Conservation (phyloP, 2,888 invertebrate genomes). For the Dynastes tityus region DNA sequence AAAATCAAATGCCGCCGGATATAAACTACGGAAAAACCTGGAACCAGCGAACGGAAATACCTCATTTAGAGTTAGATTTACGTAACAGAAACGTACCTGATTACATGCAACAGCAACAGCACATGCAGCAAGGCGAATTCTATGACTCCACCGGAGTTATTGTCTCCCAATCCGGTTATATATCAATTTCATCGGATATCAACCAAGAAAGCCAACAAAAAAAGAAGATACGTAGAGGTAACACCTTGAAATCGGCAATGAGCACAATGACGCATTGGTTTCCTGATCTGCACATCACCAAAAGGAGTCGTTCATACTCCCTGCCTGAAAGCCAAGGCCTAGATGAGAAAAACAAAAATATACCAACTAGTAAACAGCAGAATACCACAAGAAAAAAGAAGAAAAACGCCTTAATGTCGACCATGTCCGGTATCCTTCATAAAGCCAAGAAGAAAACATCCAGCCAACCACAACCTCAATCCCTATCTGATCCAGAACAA, state of each 20-base stretch:
- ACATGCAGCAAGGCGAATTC: conserved; percentile 62
- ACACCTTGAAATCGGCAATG: conserved; percentile 85
- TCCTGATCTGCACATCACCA: conserved; percentile 85
- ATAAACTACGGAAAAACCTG: conserved; percentile 62
- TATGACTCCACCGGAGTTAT: conserved; percentile 77
- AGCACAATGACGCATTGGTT: conserved; percentile 86
- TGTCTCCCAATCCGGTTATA: conserved; percentile 85
- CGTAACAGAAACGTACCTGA: conserved; percentile 74
- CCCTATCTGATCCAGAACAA: conserved; percentile 84
- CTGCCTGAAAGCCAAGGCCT: conserved; percentile 78
- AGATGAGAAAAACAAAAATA: conserved; percentile 70
- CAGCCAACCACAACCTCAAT: conserved; percentile 74
- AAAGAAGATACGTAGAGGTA: conserved; percentile 80
- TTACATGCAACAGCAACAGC: conserved; percentile 64
- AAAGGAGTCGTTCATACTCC: conserved; percentile 87
- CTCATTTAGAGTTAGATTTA: conserved; percentile 70
- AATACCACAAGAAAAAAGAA: conserved; percentile 76
- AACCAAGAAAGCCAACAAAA: conserved; percentile 74
- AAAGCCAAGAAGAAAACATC: conserved; percentile 84
- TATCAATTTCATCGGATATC: conserved; percentile 81
- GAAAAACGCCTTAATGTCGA: conserved; percentile 86
- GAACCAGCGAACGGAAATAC: conserved; percentile 69
- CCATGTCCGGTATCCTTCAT: conserved; percentile 88
- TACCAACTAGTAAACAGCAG: conserved; percentile 56
- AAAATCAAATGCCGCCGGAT: conserved; percentile 62